phyloP scores from a whole-genome alignment of 37 sponge, comb jelly and placozoan species.

The Hormiphora californensis region DNA sequence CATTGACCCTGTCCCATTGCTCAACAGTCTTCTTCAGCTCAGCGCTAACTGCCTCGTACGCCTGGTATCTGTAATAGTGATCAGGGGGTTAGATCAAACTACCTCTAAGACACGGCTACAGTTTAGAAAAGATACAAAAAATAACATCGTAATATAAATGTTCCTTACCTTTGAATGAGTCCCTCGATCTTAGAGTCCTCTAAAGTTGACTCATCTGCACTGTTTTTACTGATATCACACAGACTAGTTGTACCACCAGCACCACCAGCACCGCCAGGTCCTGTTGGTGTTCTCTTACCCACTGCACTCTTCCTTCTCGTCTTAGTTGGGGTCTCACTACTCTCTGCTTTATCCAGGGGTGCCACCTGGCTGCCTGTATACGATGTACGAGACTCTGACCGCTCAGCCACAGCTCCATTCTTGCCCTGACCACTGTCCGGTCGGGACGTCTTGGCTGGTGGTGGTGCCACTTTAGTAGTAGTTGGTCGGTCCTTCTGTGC shows the following conservation, averaged over 20 bases:
- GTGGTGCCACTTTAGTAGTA: not conserved
- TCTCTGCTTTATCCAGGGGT: constrained; percentile 29
- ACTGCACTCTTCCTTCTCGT: constrained; percentile 48
- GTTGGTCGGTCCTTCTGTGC: constrained; percentile 28
- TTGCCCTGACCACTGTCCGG: constrained; percentile 23
- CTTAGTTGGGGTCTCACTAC: constrained; percentile 46
- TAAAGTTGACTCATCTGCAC: constrained; percentile 4
- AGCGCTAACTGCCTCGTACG: constrained; percentile 48
- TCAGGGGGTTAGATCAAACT: not conserved
- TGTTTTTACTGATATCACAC: constrained; percentile 41
- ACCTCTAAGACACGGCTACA: not conserved
- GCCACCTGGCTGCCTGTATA: constrained; percentile 34
- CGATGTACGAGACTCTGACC: constrained; percentile 40
- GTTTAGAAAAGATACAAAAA: too few relatives aligned
- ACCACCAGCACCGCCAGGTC: not conserved
- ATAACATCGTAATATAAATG: too few relatives aligned
- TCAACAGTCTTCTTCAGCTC: constrained; percentile 58
- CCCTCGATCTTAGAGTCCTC: constrained; percentile 28
- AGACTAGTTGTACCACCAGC: not conserved
- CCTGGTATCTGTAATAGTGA: constrained; percentile 45
- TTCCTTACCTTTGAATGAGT: not conserved
- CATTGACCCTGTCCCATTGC: constrained; percentile 74
- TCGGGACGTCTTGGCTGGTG: constrained; percentile 12
- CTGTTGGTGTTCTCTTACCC: constrained; percentile 54
- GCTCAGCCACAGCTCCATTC: constrained; percentile 31